Base-by-base conservation (phyloP, 2,113 vertebrate genomes). In the Sialia sialis region DNA sequence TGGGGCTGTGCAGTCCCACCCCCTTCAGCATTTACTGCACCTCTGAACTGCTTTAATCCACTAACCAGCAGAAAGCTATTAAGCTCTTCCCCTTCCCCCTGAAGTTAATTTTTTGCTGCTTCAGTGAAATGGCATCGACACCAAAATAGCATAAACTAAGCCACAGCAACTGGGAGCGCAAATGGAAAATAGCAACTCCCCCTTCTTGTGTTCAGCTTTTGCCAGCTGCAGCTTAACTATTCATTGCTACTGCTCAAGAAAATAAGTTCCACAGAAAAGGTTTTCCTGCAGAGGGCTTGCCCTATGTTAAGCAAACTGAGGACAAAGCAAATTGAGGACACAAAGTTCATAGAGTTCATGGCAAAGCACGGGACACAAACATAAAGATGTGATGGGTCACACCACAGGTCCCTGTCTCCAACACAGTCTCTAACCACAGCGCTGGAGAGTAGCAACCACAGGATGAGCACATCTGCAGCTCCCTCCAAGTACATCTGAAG, bases 181-280 rank as follows among this genome's bases (percentile, higher is more conserved):
- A 95, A 81, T 13, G 26, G 46, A 70, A 93, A 79, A 70, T 4
- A 85, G 62, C 44, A 76, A 73, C 46, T 62, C 34, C 49, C 48
- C 41, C 11, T 63, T 78, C 70, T 26, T 72, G 48, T 30, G 48
- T 60, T 79, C 76, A 91, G 78, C 44, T 89, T 94, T 54, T 76
- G 77, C 78, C 82, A 94, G 79, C 81, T 91, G 74, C 62, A 90
- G 87, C 41, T 91, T 91, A 93, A 73, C 93, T 56, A 49, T 75
- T 95, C 46, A 21, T 23, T 89, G 62, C 46, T 89, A 32, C 63
- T 58, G 81, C 80, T 95, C 81, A 78, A 89, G 77, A 95, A 86
- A 92, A 0, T 54, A 36, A 68, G 36, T 85, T 92, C 74, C 80
- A 87, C 2, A 9, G 56, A 60, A 88, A 69, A 93, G 43, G 39